A percentile compares a stretch with the other conserved stretches of the same genome.
phyloP scores from a whole-genome alignment of 1,140 invertebrate genomes.

The Trialeurodes vaporariorum region DNA sequence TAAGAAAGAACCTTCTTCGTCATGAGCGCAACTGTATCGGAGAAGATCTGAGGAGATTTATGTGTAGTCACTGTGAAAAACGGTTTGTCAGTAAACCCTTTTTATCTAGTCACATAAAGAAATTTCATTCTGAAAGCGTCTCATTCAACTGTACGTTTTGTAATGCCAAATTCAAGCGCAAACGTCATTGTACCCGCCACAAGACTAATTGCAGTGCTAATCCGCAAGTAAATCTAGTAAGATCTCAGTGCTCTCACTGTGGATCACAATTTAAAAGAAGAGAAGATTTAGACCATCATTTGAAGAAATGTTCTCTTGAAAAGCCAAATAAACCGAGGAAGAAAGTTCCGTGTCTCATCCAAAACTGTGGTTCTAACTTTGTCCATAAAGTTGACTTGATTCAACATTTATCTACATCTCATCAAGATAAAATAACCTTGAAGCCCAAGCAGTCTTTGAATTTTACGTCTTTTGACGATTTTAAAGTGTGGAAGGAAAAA shows the following conservation, averaged over 20 bases:
- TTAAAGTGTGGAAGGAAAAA: conserved; percentile 8
- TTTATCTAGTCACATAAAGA: too few species aligned
- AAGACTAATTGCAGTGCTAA: not conserved
- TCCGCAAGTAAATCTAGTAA: not conserved
- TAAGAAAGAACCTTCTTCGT: not conserved
- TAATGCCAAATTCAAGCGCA: too few species aligned
- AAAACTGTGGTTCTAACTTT: not conserved
- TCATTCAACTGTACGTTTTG: too few species aligned
- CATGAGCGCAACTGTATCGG: too few species aligned
- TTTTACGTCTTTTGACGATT: not conserved
- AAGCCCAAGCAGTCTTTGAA: not conserved
- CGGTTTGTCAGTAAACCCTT: too few species aligned
- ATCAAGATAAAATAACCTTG: not conserved
- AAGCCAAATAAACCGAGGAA: not conserved
- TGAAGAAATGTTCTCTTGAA: not conserved
- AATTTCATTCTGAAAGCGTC: too few species aligned
- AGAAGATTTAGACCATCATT: not conserved
- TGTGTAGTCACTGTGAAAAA: too few species aligned
- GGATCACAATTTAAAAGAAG: not conserved
- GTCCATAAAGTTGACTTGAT: not conserved
- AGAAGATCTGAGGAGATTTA: too few species aligned
- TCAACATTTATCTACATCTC: not conserved
- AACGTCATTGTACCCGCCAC: too few species aligned
- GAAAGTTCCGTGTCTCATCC: conserved; percentile 1
- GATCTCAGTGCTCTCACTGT: not conserved